Evolutionary conservation across 1,140 invertebrate genomes (phyloP).

Genomic region (Drosophila mojavensis): DNA sequence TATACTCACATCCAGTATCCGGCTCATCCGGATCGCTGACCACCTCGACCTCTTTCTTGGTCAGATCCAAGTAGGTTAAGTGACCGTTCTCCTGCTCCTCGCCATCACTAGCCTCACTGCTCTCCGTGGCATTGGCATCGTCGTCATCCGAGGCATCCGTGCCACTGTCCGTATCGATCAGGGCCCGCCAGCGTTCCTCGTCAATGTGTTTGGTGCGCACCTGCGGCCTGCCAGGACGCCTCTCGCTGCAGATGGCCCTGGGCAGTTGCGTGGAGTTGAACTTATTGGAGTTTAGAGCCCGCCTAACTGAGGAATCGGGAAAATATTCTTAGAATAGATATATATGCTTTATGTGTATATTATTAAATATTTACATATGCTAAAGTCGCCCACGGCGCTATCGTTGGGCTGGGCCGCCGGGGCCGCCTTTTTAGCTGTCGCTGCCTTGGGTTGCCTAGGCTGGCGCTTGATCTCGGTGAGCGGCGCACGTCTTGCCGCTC

Average conservation of each 20-base stretch:
- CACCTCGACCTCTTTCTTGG: constrained; percentile 65
- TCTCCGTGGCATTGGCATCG: constrained; percentile 11
- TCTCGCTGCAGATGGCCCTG: constrained; percentile 29
- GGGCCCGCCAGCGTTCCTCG: constrained; percentile 66
- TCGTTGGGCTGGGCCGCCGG: constrained; percentile 30
- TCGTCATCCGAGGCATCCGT: constrained; percentile 55
- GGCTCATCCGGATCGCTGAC: constrained; percentile 42
- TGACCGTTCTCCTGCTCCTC: not conserved
- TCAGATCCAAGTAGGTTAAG: constrained; percentile 71
- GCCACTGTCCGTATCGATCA: constrained; percentile 62
- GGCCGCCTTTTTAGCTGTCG: constrained; percentile 24
- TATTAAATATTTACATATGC: constrained; percentile 55
- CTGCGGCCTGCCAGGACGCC: not conserved
- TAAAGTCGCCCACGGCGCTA: constrained; percentile 70
- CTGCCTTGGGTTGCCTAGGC: constrained; percentile 29
- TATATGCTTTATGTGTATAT: not conserved
- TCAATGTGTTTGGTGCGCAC: constrained; percentile 45
- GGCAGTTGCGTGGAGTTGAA: constrained; percentile 70
- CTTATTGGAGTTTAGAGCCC: constrained; percentile 52
- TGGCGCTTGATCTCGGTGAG: constrained; percentile 25
- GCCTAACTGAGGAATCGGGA: constrained; percentile 46
- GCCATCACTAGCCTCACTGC: not conserved
- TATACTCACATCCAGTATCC: not conserved
- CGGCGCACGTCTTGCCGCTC: constrained; percentile 8
- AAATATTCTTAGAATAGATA: not conserved